Evolutionary conservation across 2,888 invertebrate species (phyloP).

Genomic region (Hyles lineata): DNA sequence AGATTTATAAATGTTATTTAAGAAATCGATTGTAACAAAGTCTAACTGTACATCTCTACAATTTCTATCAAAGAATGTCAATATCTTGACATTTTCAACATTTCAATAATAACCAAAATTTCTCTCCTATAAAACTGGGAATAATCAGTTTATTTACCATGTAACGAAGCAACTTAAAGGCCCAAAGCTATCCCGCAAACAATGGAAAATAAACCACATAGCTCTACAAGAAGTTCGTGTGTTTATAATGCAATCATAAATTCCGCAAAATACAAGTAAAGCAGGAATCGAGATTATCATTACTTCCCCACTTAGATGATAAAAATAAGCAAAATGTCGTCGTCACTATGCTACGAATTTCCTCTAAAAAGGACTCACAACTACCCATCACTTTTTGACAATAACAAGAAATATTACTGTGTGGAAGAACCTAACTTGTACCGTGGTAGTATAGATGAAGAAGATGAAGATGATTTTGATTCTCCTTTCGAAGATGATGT

Average conservation of each 20-base stretch:
- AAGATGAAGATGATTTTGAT: neutral
- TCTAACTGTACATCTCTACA: neutral
- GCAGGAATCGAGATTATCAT: neutral
- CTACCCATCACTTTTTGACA: neutral
- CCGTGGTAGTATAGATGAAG: neutral
- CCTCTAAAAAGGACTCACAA: slow-evolving; percentile 3
- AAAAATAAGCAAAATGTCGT: neutral
- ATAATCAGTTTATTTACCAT: neutral
- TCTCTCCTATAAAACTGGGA: neutral
- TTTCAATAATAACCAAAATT: neutral
- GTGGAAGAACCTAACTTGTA: neutral
- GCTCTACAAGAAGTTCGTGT: neutral
- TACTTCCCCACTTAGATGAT: no score
- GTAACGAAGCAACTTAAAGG: neutral
- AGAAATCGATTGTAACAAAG: neutral
- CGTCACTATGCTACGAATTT: neutral
- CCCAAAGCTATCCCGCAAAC: neutral
- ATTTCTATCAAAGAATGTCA: neutral
- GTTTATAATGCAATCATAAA: neutral
- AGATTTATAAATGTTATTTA: neutral
- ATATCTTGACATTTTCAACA: neutral
- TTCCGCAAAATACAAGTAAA: neutral
- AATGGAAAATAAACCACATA: neutral
- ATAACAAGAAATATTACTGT: neutral
- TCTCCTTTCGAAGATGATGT: neutral